These are phyloP conservation scores for human (Homo sapiens) DNA, from an alignment of 2,113 vertebrate genomes.

Conservation along the genomic window GRCh38 chr2:111701001-111701500, in stretches of 20 bases:
- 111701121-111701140: not conserved
- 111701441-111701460: not conserved
- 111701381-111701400: not conserved
- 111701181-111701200: not conserved
- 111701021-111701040: no score
- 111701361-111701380: not conserved
- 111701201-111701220: not conserved
- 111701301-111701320: not conserved
- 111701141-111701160: not conserved
- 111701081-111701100: no score
- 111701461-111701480: not conserved
- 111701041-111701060: no score
- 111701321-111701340: not conserved
- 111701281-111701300: not conserved
- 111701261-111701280: not conserved
- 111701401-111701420: not conserved
- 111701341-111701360: not conserved
- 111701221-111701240: not conserved
- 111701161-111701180: not conserved
- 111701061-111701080: no score
- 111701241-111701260: not conserved
- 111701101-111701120: not conserved
- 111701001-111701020: no score
- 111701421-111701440: not conserved
- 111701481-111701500: no score